These are phyloP conservation scores for Indicator maculatus DNA, from an alignment of 2,113 vertebrate species.

Conservation along the genomic window DNA sequence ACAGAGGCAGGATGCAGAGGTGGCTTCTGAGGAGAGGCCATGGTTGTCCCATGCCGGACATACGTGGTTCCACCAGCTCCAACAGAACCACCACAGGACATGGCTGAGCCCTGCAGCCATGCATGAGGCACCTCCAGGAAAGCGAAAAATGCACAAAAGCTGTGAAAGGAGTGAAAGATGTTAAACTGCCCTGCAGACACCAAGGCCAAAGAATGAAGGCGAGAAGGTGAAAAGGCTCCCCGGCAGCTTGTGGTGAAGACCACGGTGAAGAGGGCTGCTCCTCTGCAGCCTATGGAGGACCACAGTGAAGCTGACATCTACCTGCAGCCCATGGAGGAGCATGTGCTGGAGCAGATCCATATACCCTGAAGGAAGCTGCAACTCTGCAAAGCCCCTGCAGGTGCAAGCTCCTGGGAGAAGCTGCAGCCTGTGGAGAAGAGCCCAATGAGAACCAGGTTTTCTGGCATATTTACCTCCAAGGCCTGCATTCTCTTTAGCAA, in stretches of 20 bases:
- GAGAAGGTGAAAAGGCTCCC: neutral
- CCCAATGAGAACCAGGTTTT: neutral
- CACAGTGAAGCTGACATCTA: neutral
- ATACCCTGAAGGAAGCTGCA: neutral
- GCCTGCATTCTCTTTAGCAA: constrained; percentile 92
- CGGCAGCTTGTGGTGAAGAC: neutral
- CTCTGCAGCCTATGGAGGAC: neutral
- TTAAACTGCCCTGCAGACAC: neutral
- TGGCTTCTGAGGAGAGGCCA: no score
- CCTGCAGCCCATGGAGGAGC: neutral
- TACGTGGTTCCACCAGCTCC: no score
- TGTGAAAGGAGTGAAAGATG: neutral
- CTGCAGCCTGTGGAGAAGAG: neutral
- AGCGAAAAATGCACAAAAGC: neutral
- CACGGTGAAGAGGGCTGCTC: neutral
- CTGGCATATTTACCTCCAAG: constrained; percentile 82
- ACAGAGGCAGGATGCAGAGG: neutral
- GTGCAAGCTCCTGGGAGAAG: neutral
- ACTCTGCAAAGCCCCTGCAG: neutral
- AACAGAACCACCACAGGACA: no score
- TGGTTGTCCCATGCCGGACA: neutral
- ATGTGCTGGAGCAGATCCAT: neutral
- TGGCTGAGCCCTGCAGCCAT: no score
- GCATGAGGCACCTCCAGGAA: no score
- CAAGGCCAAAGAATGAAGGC: neutral